These are phyloP conservation scores for Carapus acus DNA, from an alignment of 2,797 vertebrate species.

Conservation along the genomic window DNA sequence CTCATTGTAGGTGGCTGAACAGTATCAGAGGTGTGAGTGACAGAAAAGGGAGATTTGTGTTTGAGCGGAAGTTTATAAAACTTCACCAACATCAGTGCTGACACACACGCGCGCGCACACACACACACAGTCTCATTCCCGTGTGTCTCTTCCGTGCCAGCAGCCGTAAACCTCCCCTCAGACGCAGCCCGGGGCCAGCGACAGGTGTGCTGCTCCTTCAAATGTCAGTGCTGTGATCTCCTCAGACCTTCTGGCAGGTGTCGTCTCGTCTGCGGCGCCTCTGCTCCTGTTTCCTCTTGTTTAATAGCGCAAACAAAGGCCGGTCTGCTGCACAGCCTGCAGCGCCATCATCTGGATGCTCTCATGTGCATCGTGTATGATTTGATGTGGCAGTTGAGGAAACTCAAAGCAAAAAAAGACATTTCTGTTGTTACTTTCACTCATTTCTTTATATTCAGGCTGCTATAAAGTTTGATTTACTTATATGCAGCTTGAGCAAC, in stretches of 20 bases:
- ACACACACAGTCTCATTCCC: not conserved
- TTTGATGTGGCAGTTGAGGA: not conserved
- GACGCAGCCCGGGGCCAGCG: not conserved
- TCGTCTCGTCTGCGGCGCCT: not conserved
- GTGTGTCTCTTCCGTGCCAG: not conserved
- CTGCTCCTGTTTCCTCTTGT: slow-evolving; percentile 18
- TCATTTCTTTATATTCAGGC: no score
- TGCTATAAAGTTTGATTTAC: no score
- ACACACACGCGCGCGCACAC: no score
- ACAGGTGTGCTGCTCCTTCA: slow-evolving; percentile 1
- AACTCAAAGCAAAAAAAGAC: no score
- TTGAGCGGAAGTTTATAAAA: no score
- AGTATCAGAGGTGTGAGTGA: no score
- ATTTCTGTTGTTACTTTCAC: no score
- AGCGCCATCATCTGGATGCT: not conserved
- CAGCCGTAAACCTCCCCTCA: not conserved
- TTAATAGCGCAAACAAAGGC: not conserved
- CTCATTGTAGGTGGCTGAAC: no score
- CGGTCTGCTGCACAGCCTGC: not conserved
- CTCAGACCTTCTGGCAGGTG: not conserved
- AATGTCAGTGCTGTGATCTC: slow-evolving; percentile 10
- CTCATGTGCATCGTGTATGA: not conserved
- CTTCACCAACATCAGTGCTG: no score
- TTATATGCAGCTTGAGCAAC: no score
- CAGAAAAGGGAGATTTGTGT: no score